Percentiles rank a stretch among this genome's conserved stretches.
phyloP scores from a whole-genome alignment of 2,113 vertebrate genomes.

The Columbina picui region DNA sequence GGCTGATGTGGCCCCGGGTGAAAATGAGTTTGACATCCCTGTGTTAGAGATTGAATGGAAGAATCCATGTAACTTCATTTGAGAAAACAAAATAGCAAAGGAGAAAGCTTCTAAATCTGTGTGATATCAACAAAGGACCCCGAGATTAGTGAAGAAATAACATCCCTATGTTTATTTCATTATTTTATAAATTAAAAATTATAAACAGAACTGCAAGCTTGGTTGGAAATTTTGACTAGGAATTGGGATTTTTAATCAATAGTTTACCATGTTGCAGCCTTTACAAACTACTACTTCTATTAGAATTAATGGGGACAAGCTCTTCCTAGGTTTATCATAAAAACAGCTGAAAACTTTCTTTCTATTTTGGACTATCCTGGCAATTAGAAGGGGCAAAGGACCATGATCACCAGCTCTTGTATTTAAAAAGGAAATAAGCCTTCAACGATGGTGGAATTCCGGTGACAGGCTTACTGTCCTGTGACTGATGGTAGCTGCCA shows the following conservation, averaged over 20 bases:
- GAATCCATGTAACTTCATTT: neutral
- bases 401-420: neutral
- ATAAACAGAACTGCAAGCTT: neutral
- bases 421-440: neutral
- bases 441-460: neutral
- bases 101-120: neutral
- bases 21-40: too few relatives aligned
- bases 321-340: neutral
- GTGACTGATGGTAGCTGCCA: neutral
- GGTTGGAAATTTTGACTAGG: neutral
- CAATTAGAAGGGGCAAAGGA: neutral
- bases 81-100: neutral
- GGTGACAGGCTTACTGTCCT: neutral
- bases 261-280: neutral
- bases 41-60: neutral
- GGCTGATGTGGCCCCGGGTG: too few relatives aligned
- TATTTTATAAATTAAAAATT: neutral
- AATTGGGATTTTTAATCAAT: neutral
- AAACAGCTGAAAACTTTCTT: neutral
- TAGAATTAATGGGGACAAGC: neutral
- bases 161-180: neutral
- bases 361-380: neutral
- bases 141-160: neutral
- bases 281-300: neutral
- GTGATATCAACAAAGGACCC: accelerated